Base-by-base conservation (phyloP, 2,113 vertebrate genomes). In the Barbus barbus region DNA sequence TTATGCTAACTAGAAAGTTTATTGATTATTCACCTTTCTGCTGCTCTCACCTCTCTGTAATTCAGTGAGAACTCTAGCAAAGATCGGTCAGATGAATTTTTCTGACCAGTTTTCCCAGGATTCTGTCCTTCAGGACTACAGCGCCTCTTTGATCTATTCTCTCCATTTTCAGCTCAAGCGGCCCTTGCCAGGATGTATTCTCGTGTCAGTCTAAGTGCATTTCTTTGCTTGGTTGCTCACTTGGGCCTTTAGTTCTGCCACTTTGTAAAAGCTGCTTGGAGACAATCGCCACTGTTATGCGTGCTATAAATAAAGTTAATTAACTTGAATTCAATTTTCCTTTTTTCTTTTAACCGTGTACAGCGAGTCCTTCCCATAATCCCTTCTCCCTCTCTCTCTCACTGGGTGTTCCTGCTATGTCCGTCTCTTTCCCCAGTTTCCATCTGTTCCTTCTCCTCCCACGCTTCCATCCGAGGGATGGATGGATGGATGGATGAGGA, bases 341-440 rank as follows among this genome's bases (percentile, higher is more conserved):
- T 38, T 38, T 76, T 24, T n/a, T n/a, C 24, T 38, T 38, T 71
- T 5, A 58, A n/a, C n/a, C n/a, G 11, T 38, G 51, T 58, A 60
- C 75, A 38, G 31, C 0, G 5, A 78, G 75, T 78, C 7, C 75
- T 78, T 58, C 75, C 51, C 20, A 13, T 78, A 78, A 58, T 78
- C 11, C 48, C 24, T 3, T 12, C 26, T 22, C 71, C 0, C 24
- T 16, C 38, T 48, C 73, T 58, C 20, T 38, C 48, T 58, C 51
- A 3, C 75, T 58, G 51, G 75, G 33, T 78, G 75, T 78, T 78
- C 75, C 75, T 78, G 75, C 75, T 9, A 78, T 78, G 75, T 78
- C 75, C 75, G 12, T 60, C 53, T 78, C 31, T 78, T 58, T 78
- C 53, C 75, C 75, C 53, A 60, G 51, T 78, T 53, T 58, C 75